Evolutionary conservation across 2,888 invertebrate species (phyloP).

Genomic region (Auanema sp.): DNA sequence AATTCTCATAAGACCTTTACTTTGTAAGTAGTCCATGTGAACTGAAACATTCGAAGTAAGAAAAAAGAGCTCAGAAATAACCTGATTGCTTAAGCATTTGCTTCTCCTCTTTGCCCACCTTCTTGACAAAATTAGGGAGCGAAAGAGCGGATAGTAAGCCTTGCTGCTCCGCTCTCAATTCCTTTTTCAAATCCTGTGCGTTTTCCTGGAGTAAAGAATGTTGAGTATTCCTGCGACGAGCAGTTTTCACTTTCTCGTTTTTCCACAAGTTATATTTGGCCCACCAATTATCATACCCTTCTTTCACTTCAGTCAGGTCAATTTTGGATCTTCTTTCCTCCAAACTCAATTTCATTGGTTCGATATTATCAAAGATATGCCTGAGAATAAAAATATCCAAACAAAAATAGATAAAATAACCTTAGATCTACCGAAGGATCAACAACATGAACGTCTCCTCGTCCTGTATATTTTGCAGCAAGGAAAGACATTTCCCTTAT

Average conservation of each 20-base stretch:
- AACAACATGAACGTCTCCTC: conserved; percentile 47
- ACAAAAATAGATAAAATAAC: conserved; percentile 13
- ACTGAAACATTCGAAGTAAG: conserved; percentile 17
- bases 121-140: conserved; percentile 40
- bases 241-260: conserved; percentile 3
- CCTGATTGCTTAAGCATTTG: conserved; percentile 34
- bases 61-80: conserved; percentile 8
- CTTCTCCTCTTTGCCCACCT: conserved; percentile 24
- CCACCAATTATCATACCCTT: conserved; percentile 43
- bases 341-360: conserved; percentile 29
- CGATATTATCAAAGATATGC: conserved; percentile 27
- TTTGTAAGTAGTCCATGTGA: conserved; percentile 36
- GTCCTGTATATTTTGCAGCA: conserved; percentile 44
- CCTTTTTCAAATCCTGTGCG: conserved; percentile 23
- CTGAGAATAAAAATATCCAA: conserved; percentile 15
- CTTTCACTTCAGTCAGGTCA: conserved; percentile 28
- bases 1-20: conserved; percentile 39
- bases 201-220: too few relatives aligned
- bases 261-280: conserved; percentile 32
- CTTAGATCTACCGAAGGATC: conserved; percentile 52
- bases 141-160: conserved; percentile 41
- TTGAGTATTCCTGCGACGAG: too few relatives aligned
- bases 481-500: conserved; percentile 39
- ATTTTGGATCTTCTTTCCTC: conserved; percentile 32
- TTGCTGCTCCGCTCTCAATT: conserved; percentile 26